These are phyloP conservation scores for Psephotus haematonotus DNA, from an alignment of 2,113 vertebrate species.

Conservation along the genomic window DNA sequence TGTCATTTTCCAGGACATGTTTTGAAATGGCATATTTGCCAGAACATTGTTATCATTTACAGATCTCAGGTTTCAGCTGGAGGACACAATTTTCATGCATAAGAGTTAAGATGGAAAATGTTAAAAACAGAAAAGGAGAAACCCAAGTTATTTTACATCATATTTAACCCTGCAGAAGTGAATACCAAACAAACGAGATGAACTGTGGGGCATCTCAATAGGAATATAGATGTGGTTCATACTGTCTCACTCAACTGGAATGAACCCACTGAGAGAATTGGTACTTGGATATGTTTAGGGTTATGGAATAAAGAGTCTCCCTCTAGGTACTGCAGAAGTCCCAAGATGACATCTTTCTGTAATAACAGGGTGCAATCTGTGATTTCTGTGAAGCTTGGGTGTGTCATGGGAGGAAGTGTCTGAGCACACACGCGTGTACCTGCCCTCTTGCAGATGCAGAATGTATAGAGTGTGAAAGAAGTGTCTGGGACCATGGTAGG, in stretches of 20 bases:
- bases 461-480: constrained; percentile 92
- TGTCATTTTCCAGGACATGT: neutral
- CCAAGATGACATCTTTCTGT: neutral
- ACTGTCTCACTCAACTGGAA: neutral
- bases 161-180: neutral
- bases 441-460: constrained; percentile 93
- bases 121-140: neutral
- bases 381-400: constrained; percentile 99
- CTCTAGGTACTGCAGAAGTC: neutral
- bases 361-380: constrained; percentile 91
- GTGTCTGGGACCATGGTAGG: constrained; percentile 97
- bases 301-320: neutral
- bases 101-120: neutral
- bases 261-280: neutral
- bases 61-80: neutral
- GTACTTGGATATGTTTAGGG: neutral
- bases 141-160: neutral
- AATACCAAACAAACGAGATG: neutral
- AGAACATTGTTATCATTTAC: neutral
- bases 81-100: neutral
- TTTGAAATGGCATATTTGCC: neutral
- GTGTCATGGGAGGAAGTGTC: constrained; percentile 94
- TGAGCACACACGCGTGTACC: constrained; percentile 89
- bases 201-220: neutral
- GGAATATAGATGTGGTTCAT: neutral